Percentiles rank a stretch among this genome's conserved stretches.
Conservation (phyloP, 2,888 invertebrate genomes). For the Nomada ferruginata region DNA sequence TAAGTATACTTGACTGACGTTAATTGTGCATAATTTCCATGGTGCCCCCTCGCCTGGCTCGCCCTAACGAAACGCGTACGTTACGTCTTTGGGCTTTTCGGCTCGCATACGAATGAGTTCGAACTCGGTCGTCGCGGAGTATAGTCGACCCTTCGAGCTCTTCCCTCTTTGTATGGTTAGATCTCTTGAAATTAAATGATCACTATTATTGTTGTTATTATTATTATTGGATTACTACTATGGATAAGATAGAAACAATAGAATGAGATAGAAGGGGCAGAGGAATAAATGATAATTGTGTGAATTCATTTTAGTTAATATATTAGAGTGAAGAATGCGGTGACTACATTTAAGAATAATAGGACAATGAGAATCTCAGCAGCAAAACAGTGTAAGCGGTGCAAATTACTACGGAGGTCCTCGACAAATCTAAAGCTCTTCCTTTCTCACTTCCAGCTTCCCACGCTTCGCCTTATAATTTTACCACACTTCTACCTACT, state of each 20-base stretch:
- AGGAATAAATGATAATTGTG: background rate
- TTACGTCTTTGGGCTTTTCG: constrained; percentile 72
- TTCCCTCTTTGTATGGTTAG: constrained; percentile 26
- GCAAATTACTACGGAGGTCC: constrained; percentile 9
- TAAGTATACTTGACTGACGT: constrained; percentile 82
- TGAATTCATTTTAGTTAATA: background rate
- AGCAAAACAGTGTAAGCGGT: background rate
- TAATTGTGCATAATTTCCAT: constrained; percentile 81
- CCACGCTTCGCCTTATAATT: constrained; percentile 12
- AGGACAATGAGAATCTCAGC: constrained; percentile 2
- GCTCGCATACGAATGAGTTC: constrained; percentile 75
- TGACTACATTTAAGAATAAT: background rate
- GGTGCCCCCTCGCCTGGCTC: constrained; percentile 57
- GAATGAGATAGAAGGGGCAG: no score
- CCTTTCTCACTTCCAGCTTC: background rate
- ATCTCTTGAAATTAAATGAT: background rate
- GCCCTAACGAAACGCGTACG: constrained; percentile 74
- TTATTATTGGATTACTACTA: no score
- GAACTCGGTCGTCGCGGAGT: constrained; percentile 51
- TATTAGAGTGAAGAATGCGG: background rate
- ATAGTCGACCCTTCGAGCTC: constrained; percentile 39
- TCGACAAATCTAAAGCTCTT: constrained; percentile 20
- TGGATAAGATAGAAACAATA: no score
- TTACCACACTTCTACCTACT: background rate
- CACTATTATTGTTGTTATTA: background rate